Base-by-base conservation (phyloP, 2,113 vertebrate species). In the Onychorhynchus coronatus region DNA sequence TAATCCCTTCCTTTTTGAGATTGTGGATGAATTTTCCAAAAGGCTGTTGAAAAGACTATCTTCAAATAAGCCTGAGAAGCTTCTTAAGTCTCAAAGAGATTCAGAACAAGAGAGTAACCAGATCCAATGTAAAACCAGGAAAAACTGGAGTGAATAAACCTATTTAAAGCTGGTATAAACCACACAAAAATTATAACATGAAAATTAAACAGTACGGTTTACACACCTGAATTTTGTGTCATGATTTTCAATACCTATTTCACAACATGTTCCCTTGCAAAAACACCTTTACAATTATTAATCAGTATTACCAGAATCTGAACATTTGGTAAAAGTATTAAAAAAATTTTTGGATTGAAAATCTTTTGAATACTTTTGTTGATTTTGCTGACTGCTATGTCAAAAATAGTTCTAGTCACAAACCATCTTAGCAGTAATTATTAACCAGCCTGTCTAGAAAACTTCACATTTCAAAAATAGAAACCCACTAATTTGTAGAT, bases 1-100 rank as follows among this genome's bases (percentile, higher is more conserved):
- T 94, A 94, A 96, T 89, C 74, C 93, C 31, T 88, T 79, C 71
- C 71, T 85, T 90, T 89, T 79, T 59, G 49, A 84, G 47, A 88
- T 16, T 49, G 53, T 55, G 79, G 58, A 85, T 6, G 4, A 50
- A 71, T 42, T 91, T 94, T 77, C 50, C 59, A 71, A 76, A 84
- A 94, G 53, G 33, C 37, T 91, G 53, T 59, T 85, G 61, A 91
- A 94, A 91, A 41, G 33, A 30, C 62, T 46, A 21, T 35, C 63
- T 68, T 76, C 75, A 93, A 85, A 85, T 58, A 82, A 85, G 71
- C 28, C 55, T 42, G 31, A 73, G 68, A 85, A 94, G 44, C 44
- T 74, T 77, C 66, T 59, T 65, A 89, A 84, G 22, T 78, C 73
- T 95, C 72, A 71, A 55, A 77, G 76, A 62, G 19, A 71, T 49